Base-by-base conservation (phyloP, 2,888 invertebrate genomes). In the Nemotelus pantherinus region DNA sequence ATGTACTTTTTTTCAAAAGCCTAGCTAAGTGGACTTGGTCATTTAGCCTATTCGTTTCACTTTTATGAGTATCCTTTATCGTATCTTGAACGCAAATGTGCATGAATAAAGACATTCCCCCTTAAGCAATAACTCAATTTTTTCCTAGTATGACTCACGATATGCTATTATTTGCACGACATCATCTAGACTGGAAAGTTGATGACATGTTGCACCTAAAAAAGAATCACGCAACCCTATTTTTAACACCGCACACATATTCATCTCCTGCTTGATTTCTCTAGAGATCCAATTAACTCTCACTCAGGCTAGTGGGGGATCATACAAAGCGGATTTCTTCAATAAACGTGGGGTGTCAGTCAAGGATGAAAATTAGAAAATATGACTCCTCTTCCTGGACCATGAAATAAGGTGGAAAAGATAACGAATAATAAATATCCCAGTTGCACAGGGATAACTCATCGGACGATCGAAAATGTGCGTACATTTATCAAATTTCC, bases 71-170 rank as follows among this genome's bases (percentile, higher is more conserved):
- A 71, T 71, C 72, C 58, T 75, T 75, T 75, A 75, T 75, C 76
- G 76, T 44, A 64, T 76, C 76, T 76, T 50, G 55, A 76, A 76
- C 64, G 76, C 76, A 65, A 76, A 44, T 47, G 47, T 63, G 76
- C 76, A 76, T 64, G 76, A 76, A 76, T 76, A 60, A 76, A 76
- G 76, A 63, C 76, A 76, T 76, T 76, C 50, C 58, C 58, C 74
- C 41, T 74, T 25, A 39, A 45, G 60, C 60, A 47, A 74, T 60
- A 60, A 74, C 48, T 60, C 60, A 58, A 74, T 47, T 74, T 58
- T 60, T 74, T 47, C 43, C 63, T 44, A 57, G 25, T 72, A 25
- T 45, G 9, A 4, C 39, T 57, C 71, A 43, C 9, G 57, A 58
- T 55, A 41, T 7, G 65, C 57, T 71, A 71, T 71, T 71, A 71